Evolutionary conservation across 1,140 invertebrate species (phyloP), one percentile per base, ranked within the genome.

Genomic region (Pygmarrhopalites habei): DNA sequence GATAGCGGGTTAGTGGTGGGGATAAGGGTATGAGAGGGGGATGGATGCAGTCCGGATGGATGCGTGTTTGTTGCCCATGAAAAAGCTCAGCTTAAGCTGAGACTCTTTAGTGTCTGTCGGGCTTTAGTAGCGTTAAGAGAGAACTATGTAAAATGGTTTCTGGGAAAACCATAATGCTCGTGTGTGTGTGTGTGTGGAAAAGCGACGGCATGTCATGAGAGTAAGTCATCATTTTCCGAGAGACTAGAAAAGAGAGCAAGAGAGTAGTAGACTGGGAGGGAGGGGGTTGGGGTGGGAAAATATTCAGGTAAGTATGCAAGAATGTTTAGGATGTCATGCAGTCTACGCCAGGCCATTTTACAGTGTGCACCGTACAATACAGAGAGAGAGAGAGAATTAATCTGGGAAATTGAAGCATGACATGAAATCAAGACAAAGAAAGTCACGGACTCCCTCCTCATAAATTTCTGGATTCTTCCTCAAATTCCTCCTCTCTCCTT

Each of bases 321-420:
- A 35, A 35, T 35, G 32, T 35, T 35, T 35, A 35, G 32, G 32
- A 35, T 35, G 32, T 35, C 32, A 35, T 35, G 32, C 15, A 7
- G n/a, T n/a, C n/a, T n/a, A n/a, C n/a, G 32, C 5, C 5, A 35
- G 5, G 15, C 15, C 32, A 35, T 5, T 35, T 35, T 35, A 7
- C 32, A 35, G 32, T 35, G 5, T 35, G 5, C 32, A 35, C 32
- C 5, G n/a, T 25, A 28, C 2, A 14, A 26, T 10, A 46, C 44
- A 10, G 15, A n/a, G 4, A 17, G 12, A 35, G 60, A 19, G 43
- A 55, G 60, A 67, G 64, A 67, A 61, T 64, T 67, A 67, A 67
- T 67, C 65, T 49, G 61, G 60, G 58, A 67, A 67, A 67, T 67
- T 35, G 53, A 60, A 60, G 53, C 65, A 67, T 60, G 65, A 67